Conservation (phyloP, 2,888 invertebrate species). For the Isoperla grammatica region DNA sequence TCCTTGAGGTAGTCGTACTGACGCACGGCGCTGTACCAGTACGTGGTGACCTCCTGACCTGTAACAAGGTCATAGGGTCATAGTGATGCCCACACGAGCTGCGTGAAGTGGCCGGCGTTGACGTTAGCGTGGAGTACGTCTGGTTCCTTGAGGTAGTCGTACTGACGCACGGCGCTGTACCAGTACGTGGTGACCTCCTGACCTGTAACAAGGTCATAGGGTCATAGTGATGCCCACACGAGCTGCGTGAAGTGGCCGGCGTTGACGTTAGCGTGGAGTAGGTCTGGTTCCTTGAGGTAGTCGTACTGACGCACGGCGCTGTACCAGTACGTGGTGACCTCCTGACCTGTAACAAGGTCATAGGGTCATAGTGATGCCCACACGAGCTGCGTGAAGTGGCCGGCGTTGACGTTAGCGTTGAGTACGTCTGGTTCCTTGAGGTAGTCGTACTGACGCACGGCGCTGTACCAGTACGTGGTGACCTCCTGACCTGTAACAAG, state of each 20-base stretch:
- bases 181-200: constrained; percentile 77
- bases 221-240: constrained; percentile 77
- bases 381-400: constrained; percentile 82
- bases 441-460: constrained; percentile 70
- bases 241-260: constrained; percentile 84
- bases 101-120: constrained; percentile 81
- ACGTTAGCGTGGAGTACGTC: constrained; percentile 70
- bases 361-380: too few relatives aligned
- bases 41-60: constrained; percentile 73
- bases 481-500: constrained; percentile 64
- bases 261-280: constrained; percentile 71
- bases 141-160: constrained; percentile 65
- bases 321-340: constrained; percentile 78
- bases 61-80: constrained; percentile 15
- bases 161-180: constrained; percentile 75
- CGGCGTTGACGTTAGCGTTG: constrained; percentile 73
- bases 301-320: constrained; percentile 71
- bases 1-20: constrained; percentile 71
- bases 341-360: constrained; percentile 59
- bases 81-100: constrained; percentile 79
- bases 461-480: constrained; percentile 75
- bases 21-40: constrained; percentile 76
- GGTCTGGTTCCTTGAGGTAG: constrained; percentile 64
- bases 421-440: constrained; percentile 65
- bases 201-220: constrained; percentile 49